Percentiles rank a stretch among this genome's conserved stretches.
Evolutionary conservation across 2,888 invertebrate genomes (phyloP).

Genomic region (Polymixis flavicincta): DNA sequence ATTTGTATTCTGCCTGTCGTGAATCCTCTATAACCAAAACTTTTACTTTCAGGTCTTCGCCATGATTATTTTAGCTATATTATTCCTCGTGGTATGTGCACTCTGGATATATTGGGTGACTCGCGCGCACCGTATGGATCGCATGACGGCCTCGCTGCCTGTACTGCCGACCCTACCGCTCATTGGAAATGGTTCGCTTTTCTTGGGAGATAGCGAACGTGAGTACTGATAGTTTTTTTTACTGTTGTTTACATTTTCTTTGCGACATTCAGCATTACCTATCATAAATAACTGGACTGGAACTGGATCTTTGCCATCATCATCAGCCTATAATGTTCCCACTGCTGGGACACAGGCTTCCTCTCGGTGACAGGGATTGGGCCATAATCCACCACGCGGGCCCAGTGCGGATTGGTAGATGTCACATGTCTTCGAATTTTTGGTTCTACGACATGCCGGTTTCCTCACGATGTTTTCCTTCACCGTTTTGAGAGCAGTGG

Average conservation of each 20-base stretch:
- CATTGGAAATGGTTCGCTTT: constrained; percentile 81
- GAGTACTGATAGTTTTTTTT: constrained; percentile 50
- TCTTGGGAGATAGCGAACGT: constrained; percentile 82
- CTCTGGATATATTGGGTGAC: constrained; percentile 76
- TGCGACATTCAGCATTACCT: background rate
- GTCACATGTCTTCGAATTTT: too few relatives aligned
- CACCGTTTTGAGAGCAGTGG: too few relatives aligned
- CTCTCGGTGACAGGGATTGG: too few relatives aligned
- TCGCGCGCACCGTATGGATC: constrained; percentile 72
- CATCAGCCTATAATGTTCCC: too few relatives aligned
- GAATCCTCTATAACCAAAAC: background rate
- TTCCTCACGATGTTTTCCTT: too few relatives aligned
- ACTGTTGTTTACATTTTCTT: too few relatives aligned
- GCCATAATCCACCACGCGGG: too few relatives aligned
- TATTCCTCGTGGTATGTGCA: constrained; percentile 64
- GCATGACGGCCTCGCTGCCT: constrained; percentile 76
- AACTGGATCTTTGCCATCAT: too few relatives aligned
- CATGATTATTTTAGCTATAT: constrained; percentile 76
- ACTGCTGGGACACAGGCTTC: too few relatives aligned
- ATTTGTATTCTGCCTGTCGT: background rate
- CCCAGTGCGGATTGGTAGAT: too few relatives aligned
- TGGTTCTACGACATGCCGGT: too few relatives aligned
- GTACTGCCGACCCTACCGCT: constrained; percentile 76
- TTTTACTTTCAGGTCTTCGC: constrained; percentile 41
- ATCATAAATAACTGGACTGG: background rate